These are phyloP conservation scores for Eristalis tenax DNA, from an alignment of 2,888 invertebrate species.

Conservation along the genomic window DNA sequence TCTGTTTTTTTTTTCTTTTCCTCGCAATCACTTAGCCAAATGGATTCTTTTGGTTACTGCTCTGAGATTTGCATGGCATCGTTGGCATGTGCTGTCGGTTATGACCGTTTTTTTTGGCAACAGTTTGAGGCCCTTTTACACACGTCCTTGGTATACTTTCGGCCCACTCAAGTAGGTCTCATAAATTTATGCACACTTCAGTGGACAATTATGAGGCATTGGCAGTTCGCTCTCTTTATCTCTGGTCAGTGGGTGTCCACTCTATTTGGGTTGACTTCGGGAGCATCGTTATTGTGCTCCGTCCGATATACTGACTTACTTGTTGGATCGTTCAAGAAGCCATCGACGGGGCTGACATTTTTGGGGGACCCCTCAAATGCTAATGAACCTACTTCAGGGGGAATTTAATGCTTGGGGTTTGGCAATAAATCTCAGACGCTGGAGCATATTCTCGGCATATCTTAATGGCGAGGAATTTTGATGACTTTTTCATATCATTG, in stretches of 20 bases:
- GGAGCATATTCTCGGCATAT: not conserved
- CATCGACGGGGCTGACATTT: not conserved
- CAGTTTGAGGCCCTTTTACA: not conserved
- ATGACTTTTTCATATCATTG: not conserved
- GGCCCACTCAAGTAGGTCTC: not conserved
- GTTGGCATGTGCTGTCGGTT: not conserved
- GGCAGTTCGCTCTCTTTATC: not conserved
- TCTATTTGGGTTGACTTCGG: not conserved
- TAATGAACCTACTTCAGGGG: not conserved
- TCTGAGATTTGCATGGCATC: not conserved
- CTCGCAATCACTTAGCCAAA: conserved; percentile 15
- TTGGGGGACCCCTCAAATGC: not conserved
- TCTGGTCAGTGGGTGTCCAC: not conserved
- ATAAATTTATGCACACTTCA: not conserved
- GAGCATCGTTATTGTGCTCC: not conserved
- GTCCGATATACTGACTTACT: not conserved
- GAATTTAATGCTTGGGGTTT: not conserved
- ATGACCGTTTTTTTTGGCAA: not conserved
- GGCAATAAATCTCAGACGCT: not conserved
- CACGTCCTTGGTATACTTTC: not conserved
- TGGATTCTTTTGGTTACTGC: not conserved
- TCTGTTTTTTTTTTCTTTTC: not conserved
- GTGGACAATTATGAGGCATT: not conserved
- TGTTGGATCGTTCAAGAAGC: not conserved
- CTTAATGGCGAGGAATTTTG: not conserved